Conservation (phyloP, 2,113 vertebrate species). For the human (Homo sapiens) region GRCh38 chr12:23237501-23238000, state of each 20-base stretch:
- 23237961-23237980: background rate
- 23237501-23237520: background rate
- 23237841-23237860: background rate
- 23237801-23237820: background rate
- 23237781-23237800: background rate
- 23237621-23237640: background rate
- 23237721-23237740: constrained; percentile 48
- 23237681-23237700: background rate
- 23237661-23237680: background rate
- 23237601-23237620: constrained; percentile 18
- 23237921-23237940: background rate
- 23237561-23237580: background rate
- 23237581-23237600: constrained; percentile 42
- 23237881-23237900: background rate
- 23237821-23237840: background rate
- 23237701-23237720: background rate
- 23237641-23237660: background rate
- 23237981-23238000: background rate
- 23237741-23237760: background rate
- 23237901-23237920: background rate
- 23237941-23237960: background rate
- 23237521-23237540: background rate
- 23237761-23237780: background rate
- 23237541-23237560: constrained; percentile 2
- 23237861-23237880: background rate